A percentile compares a stretch with the other conserved stretches of the same genome.
Evolutionary conservation across 1,140 invertebrate species (phyloP).

Genomic region (Trichonephila clavipes): DNA sequence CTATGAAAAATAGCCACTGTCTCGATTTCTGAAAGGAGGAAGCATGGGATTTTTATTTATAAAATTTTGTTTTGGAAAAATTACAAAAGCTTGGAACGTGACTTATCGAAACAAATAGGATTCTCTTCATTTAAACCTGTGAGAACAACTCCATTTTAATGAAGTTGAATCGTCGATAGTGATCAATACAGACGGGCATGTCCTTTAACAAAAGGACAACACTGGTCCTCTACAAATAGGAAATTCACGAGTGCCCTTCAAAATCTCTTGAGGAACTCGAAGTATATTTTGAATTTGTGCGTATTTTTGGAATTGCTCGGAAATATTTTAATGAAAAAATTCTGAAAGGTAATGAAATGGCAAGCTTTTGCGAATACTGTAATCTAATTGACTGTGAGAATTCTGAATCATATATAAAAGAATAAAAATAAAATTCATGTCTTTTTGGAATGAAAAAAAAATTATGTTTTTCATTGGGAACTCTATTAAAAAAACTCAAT

Average conservation of each 20-base stretch:
- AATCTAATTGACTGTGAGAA: too few relatives aligned
- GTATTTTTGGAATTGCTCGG: background rate
- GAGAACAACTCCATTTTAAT: background rate
- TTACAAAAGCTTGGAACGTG: background rate
- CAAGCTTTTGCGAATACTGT: background rate
- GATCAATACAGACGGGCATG: slow-evolving; percentile 23
- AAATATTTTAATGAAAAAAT: background rate
- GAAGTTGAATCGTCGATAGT: background rate
- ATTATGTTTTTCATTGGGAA: too few relatives aligned
- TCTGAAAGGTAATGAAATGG: background rate
- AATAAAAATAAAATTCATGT: too few relatives aligned
- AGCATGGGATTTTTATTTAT: background rate
- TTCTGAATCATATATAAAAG: too few relatives aligned
- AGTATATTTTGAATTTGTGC: slow-evolving; percentile 1
- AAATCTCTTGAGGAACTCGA: background rate
- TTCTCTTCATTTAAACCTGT: background rate
- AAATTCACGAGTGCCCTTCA: background rate
- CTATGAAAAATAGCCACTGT: too few relatives aligned
- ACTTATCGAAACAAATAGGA: background rate
- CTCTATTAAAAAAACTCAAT: too few relatives aligned
- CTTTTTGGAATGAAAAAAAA: too few relatives aligned
- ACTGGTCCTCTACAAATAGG: background rate
- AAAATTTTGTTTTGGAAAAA: background rate
- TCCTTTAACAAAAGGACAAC: slow-evolving; percentile 28
- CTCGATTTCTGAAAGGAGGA: too few relatives aligned